Evolutionary conservation across 2,797 vertebrate genomes (phyloP), one percentile per base, ranked within the genome.

Genomic region (Esox lucius): DNA sequence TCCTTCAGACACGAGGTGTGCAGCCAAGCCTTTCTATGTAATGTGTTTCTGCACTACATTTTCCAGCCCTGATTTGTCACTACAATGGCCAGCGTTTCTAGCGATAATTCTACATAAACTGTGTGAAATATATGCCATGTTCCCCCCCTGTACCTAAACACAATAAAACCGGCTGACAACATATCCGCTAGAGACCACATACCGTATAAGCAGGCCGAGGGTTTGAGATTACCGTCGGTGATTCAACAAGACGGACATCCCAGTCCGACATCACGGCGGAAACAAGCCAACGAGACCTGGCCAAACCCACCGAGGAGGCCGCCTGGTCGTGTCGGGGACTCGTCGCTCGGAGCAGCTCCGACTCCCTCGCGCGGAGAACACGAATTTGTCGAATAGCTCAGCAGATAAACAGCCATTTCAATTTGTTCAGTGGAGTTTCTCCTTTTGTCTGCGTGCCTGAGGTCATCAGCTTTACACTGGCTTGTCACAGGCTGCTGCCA

Each of bases 401-500:
- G 62, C 62, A 65, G 62, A 28, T 65, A 65, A 65, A 65, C 62
- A 65, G 15, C 28, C 16, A 65, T 65, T 65, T 65, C 4, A 65
- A 28, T 65, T 33, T 31, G 62, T 65, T 65, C 62, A 31, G 26
- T 28, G 31, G 26, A 65, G 62, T 33, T 28, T 65, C 62, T 33
- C 62, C 28, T 28, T 65, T 65, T 65, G 62, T 65, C 26, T 31
- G 26, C 62, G 2, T 17, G 62, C 13, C 13, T 17, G 62, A 17
- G 62, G 28, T 28, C 62, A 28, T 28, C 62, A 33, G 62, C 28
- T 65, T 65, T 65, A 7, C 28, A 15, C 9, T 8, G 62, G 15
- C 62, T 65, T 33, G 62, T 65, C 31, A 33, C 24, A 64, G 61
- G 61, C 61, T 64, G 61, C 61, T 64, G 61, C 61, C 61, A 64